Base-by-base conservation (phyloP, 2,797 vertebrate genomes). In the Phoxinus dragarum region DNA sequence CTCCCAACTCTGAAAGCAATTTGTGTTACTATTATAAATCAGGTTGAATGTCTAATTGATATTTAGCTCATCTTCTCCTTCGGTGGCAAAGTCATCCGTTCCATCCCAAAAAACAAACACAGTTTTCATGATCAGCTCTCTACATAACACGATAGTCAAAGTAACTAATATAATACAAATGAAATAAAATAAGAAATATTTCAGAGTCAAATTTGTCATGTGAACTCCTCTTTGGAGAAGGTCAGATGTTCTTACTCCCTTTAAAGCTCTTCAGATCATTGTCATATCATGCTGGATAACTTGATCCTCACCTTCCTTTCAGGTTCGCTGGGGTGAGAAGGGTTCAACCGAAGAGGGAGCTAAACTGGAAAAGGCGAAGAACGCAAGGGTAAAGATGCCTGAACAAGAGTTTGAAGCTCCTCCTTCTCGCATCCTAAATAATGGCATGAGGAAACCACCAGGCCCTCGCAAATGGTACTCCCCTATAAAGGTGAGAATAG, bases 311-410 rank as follows among this genome's bases (percentile, higher is more conserved):
- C 27, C 17, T 2, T 21, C n/a, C 27, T 75, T 88, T 0, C 84
- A 99, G 98, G 98, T 99, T 42, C 98, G 97, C 64, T 99, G 98
- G 98, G 98, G 98, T 64, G 98, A 99, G 88, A 99, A 94, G 86
- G 98, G 98, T 54, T 99, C 98, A 61, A 99, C 98, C 0, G 98
- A 99, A 90, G 98, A 99, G 94, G 98, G 98, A 0, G 98, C 98
- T 14, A 99, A 99, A 89, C 81, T 99, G 90, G 98, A 99, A 92
- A 99, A 99, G 85, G 98, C 98, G 82, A 99, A 99, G 94, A 99
- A 99, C 1, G 98, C 98, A 14, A 94, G 96, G 71, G 98, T 99
- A 59, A 98, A 99, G 93, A 98, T 99, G 97, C 98, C 98, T 0
- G 98, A 98, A 44, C 97, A 99, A 90, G 98, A 99, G 54, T 97